Conservation (phyloP, 1,140 invertebrate genomes). For the Anoplolepis gracilipes region DNA sequence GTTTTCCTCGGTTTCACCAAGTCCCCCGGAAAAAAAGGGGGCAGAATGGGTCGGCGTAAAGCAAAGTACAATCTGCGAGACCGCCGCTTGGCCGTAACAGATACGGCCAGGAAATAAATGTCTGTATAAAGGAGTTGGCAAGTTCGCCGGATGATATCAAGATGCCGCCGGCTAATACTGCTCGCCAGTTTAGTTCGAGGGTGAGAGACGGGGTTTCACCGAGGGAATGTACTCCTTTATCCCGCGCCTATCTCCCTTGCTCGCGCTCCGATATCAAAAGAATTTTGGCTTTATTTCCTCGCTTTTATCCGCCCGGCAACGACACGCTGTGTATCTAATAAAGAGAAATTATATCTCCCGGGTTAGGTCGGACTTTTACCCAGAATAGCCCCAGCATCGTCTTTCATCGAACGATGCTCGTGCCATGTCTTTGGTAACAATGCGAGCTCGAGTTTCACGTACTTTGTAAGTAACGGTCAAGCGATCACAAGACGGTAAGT, state of each 20-base stretch:
- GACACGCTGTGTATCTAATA: constrained; percentile 75
- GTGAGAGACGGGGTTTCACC: constrained; percentile 62
- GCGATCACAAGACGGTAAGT: background rate
- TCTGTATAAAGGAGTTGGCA: constrained; percentile 82
- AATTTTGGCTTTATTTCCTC: constrained; percentile 75
- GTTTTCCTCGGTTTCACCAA: constrained; percentile 66
- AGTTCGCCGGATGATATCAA: constrained; percentile 80
- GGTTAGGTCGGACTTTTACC: constrained; percentile 52
- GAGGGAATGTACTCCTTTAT: constrained; percentile 67
- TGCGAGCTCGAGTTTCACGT: constrained; percentile 23
- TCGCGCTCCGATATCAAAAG: constrained; percentile 68
- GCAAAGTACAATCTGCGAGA: constrained; percentile 80
- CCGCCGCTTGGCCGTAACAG: constrained; percentile 79
- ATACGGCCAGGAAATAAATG: constrained; percentile 80
- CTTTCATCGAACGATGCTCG: constrained; percentile 49
- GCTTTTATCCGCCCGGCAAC: constrained; percentile 71
- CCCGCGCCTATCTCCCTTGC: constrained; percentile 57
- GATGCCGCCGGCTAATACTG: constrained; percentile 79
- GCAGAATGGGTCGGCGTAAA: constrained; percentile 32
- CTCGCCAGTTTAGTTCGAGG: constrained; percentile 66
- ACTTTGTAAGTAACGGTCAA: constrained; percentile 39
- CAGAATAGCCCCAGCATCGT: constrained; percentile 54
- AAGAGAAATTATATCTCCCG: constrained; percentile 78
- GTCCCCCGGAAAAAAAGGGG: constrained; percentile 46
- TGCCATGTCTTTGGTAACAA: constrained; percentile 26